Percentiles rank a stretch among this genome's conserved stretches.
Evolutionary conservation across 2,888 invertebrate genomes (phyloP).

Genomic region (Cosmopolites sordidus): DNA sequence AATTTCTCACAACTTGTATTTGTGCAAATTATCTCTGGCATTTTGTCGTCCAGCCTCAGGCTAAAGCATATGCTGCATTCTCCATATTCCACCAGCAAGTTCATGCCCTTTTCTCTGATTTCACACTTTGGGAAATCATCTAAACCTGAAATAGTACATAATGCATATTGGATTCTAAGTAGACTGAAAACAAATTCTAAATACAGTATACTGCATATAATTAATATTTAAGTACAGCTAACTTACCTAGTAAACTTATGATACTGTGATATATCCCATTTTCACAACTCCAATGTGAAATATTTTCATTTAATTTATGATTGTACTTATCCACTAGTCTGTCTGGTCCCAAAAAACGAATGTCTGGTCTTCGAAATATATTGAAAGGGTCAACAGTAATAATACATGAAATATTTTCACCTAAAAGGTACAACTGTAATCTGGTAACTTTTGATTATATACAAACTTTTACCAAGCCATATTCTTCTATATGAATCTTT

Average conservation of each 20-base stretch:
- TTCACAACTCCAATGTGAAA: constrained; percentile 42
- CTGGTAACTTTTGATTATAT: too few species aligned
- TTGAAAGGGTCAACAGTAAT: constrained; percentile 44
- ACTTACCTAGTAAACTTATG: constrained; percentile 41
- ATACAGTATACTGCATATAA: neutral
- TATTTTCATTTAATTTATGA: constrained; percentile 39
- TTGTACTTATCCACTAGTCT: constrained; percentile 36
- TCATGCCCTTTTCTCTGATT: constrained; percentile 22
- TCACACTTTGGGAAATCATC: constrained; percentile 38
- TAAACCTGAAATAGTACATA: constrained; percentile 33
- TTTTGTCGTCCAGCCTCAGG: constrained; percentile 40
- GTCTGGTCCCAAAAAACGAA: constrained; percentile 48
- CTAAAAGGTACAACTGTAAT: too few species aligned
- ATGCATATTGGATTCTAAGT: neutral
- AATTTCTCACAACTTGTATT: constrained; percentile 43
- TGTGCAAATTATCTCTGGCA: constrained; percentile 46
- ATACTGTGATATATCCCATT: constrained; percentile 40
- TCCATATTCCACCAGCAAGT: constrained; percentile 35
- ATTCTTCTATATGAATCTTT: constrained; percentile 46
- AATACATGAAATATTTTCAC: constrained; percentile 43
- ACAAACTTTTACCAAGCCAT: constrained; percentile 43
- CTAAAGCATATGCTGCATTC: constrained; percentile 49
- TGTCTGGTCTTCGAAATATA: constrained; percentile 40
- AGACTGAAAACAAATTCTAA: neutral
- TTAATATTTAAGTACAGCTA: neutral